Percentiles rank a stretch among this genome's conserved stretches.
Conservation (phyloP, 2,797 vertebrate genomes). For the Anisognathus igniventris region DNA sequence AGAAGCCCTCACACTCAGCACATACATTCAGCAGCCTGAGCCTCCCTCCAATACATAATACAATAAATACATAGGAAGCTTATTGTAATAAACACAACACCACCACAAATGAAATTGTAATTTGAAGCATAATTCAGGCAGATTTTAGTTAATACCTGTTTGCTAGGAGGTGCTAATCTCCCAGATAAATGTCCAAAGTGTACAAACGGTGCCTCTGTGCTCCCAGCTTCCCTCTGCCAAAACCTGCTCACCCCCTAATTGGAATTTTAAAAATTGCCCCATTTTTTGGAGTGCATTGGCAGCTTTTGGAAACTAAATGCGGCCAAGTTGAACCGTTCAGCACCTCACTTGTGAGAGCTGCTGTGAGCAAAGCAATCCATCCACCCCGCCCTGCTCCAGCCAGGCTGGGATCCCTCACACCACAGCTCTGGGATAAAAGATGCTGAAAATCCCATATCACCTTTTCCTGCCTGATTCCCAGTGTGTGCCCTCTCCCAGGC, state of each 20-base stretch:
- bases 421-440: fast-evolving
- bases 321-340: neutral
- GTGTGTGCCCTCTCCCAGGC: fast-evolving
- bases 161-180: constrained; percentile 42
- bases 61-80: constrained; percentile 26
- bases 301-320: neutral
- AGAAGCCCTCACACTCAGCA: neutral
- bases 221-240: neutral
- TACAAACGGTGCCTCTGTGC: neutral
- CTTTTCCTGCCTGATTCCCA: neutral
- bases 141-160: constrained; percentile 60
- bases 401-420: fast-evolving
- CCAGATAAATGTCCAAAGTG: neutral
- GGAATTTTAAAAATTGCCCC: neutral
- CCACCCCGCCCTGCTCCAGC: neutral
- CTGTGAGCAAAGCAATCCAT: neutral
- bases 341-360: neutral
- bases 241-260: neutral
- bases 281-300: neutral
- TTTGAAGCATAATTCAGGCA: constrained; percentile 55
- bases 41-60: neutral
- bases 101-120: constrained; percentile 42
- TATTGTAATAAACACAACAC: constrained; percentile 27
- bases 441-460: fast-evolving
- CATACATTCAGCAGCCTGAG: neutral